Evolutionary conservation across 2,888 invertebrate species (phyloP), one percentile per base, ranked within the genome.

Genomic region (Hirtodrosophila duncani): DNA sequence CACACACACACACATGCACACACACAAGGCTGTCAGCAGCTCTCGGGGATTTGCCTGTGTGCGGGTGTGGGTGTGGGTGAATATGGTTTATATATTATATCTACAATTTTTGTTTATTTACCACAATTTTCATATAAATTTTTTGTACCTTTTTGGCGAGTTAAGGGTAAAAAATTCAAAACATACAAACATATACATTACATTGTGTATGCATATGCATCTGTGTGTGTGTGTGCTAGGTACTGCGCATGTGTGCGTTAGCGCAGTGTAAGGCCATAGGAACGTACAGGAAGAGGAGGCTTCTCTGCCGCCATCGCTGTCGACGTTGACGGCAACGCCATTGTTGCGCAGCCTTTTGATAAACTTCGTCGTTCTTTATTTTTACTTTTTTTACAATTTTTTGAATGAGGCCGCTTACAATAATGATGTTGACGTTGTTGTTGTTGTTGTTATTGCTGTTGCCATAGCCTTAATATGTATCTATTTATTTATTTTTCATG

Each of bases 401-500:
- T 34, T 31, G 27, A 23, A 14, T 11, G 33, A 39, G 20, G 34
- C 46, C 48, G 51, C 42, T 44, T 36, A 58, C 49, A 46, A 49
- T 59, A 39, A 63, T 38, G 44, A 50, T 66, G 34, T 56, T 59
- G 46, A 52, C 52, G 48, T 42, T 55, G 42, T 37, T 57, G 16
- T 44, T 56, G 38, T 27, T 37, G 50, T 13, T 37, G 30, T 11
- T 33, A 21, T 33, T 41, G 31, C n/a, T 24, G 52, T 51, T 60
- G 46, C 57, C 45, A 63, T 59, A 63, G 45, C 58, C 66, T 63
- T 79, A 60, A 63, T 60, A 66, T 80, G 77, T 79, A 71, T 80
- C 66, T 80, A 77, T 80, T 80, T 79, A 71, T 80, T 69, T 80
- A 77, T 71, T 74, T 78, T 56, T 52, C 71, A 69, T 66, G 60